These are phyloP conservation scores for Abscondita cerata DNA, from an alignment of 2,888 invertebrate species.

Conservation along the genomic window DNA sequence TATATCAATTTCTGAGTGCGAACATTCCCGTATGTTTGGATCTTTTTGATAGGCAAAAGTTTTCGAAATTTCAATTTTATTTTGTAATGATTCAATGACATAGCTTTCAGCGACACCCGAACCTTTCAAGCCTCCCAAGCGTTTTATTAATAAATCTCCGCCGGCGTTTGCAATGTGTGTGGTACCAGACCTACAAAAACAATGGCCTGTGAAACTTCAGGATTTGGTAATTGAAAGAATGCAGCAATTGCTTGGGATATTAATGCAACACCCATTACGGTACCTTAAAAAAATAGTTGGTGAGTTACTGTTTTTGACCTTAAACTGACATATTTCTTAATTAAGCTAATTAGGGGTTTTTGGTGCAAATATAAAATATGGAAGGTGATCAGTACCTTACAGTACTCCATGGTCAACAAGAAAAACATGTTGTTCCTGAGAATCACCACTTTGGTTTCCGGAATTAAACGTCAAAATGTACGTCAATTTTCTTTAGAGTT, in stretches of 20 bases:
- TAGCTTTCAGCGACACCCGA: neutral
- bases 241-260: neutral
- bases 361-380: too few species aligned
- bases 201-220: neutral
- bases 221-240: constrained; percentile 2
- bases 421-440: too few species aligned
- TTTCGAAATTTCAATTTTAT: neutral
- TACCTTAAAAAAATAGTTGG: constrained; percentile 30
- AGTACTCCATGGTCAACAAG: too few species aligned
- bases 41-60: neutral
- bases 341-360: constrained; percentile 31
- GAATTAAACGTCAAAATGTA: too few species aligned
- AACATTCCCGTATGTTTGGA: too few species aligned
- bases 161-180: neutral
- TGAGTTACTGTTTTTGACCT: constrained; percentile 24
- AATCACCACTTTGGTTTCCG: too few species aligned
- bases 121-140: neutral
- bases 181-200: neutral
- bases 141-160: constrained; percentile 2
- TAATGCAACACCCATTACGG: constrained; percentile 26
- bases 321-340: constrained; percentile 34
- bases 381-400: too few species aligned
- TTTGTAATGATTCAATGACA: neutral
- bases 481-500: too few species aligned
- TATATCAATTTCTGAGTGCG: too few species aligned